A percentile compares a stretch with the other conserved stretches of the same genome.
Evolutionary conservation across 2,113 vertebrate genomes (phyloP).

Genomic region (Sander vitreus): DNA sequence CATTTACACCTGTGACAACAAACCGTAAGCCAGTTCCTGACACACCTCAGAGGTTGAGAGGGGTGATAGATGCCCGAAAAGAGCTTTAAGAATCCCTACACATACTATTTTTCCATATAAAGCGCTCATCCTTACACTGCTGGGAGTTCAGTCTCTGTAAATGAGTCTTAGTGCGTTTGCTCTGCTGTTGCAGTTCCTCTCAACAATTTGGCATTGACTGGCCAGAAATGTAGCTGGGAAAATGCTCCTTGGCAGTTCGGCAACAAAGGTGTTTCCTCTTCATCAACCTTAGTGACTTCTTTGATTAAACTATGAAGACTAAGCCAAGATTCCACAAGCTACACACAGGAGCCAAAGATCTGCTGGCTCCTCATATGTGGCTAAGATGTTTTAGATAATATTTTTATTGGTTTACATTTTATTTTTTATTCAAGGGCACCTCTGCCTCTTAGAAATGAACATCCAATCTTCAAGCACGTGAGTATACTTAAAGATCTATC

Average conservation of each 20-base stretch:
- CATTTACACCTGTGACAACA: neutral
- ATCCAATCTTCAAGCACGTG: neutral
- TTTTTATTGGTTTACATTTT: neutral
- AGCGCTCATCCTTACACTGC: neutral
- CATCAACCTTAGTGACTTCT: slow-evolving; percentile 38
- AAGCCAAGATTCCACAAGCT: slow-evolving; percentile 23
- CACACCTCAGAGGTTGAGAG: neutral
- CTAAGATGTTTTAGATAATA: neutral
- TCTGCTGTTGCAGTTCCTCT: neutral
- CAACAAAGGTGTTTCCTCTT: slow-evolving; percentile 76
- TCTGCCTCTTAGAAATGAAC: neutral
- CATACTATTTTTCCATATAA: neutral
- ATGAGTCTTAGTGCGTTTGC: neutral
- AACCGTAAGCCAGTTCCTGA: no score
- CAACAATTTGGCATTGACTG: neutral
- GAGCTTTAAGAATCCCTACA: neutral
- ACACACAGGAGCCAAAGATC: neutral
- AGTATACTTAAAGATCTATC: neutral
- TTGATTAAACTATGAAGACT: slow-evolving; percentile 46
- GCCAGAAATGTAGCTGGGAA: slow-evolving; percentile 45
- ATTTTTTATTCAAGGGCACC: neutral
- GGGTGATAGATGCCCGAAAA: neutral
- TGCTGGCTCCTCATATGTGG: neutral
- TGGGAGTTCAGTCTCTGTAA: neutral
- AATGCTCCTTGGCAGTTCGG: slow-evolving; percentile 55